Evolutionary conservation across 2,888 invertebrate species (phyloP).

Genomic region (Villa cingulata): DNA sequence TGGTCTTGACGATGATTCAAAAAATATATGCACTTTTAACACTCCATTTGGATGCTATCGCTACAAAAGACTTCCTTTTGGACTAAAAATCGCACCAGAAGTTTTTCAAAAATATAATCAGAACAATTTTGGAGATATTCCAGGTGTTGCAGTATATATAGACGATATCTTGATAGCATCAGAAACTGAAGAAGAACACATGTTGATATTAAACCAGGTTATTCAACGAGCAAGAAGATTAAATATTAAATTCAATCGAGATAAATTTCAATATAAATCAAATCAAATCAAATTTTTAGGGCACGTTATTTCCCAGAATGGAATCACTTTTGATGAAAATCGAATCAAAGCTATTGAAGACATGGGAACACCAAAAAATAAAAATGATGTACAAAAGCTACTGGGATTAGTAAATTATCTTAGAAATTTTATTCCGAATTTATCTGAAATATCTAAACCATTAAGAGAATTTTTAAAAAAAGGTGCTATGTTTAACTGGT

Average conservation of each 20-base stretch:
- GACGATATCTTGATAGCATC: conserved; percentile 19
- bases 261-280: conserved; percentile 19
- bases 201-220: conserved; percentile 16
- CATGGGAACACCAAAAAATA: neutral
- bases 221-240: conserved; percentile 16
- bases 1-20: conserved; percentile 7
- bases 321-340: too few relatives aligned
- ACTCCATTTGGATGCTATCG: conserved; percentile 12
- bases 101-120: conserved; percentile 15
- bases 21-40: conserved; percentile 9
- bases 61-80: conserved; percentile 15
- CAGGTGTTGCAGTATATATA: conserved; percentile 22
- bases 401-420: neutral
- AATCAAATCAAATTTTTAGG: conserved; percentile 21
- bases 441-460: neutral
- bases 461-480: conserved; percentile 1
- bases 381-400: neutral
- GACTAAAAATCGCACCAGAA: conserved; percentile 18
- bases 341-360: neutral
- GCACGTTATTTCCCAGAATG: conserved; percentile 9
- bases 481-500: neutral
- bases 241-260: conserved; percentile 22
- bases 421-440: neutral
- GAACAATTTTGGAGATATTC: conserved; percentile 15
- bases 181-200: conserved; percentile 14